Conservation (phyloP, 2,797 vertebrate species). For the Podargus strigoides region DNA sequence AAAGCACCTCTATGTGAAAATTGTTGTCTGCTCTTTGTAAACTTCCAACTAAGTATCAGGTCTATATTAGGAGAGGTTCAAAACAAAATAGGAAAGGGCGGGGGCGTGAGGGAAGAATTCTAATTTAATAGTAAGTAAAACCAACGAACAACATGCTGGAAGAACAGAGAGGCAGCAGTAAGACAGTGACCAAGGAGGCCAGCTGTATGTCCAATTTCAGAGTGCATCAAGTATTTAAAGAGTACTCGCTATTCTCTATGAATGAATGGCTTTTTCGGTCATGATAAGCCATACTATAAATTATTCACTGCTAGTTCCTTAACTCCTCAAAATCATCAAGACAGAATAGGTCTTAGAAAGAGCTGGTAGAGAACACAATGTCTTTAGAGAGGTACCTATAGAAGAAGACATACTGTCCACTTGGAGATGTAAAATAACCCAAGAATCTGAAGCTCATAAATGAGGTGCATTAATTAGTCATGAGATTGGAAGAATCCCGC, state of each 20-base stretch:
- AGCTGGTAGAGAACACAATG: neutral
- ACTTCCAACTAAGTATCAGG: neutral
- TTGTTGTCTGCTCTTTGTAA: neutral
- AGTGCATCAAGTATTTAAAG: neutral
- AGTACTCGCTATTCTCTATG: neutral
- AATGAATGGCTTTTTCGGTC: neutral
- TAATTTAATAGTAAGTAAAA: neutral
- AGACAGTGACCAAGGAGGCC: rapidly evolving
- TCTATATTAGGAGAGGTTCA: neutral
- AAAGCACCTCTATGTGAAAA: neutral
- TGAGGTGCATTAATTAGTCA: neutral
- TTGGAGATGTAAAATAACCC: neutral
- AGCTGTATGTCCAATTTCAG: neutral
- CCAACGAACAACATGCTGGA: neutral
- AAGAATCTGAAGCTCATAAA: neutral
- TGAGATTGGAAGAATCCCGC: neutral
- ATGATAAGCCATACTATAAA: neutral
- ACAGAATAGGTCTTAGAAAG: neutral
- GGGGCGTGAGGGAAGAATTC: neutral
- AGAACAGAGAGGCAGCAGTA: neutral
- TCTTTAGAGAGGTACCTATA: neutral
- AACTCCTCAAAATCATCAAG: neutral
- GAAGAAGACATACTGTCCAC: neutral
- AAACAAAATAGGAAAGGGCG: neutral
- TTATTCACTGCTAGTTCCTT: neutral